phyloP scores from a whole-genome alignment of 2,888 invertebrate genomes.

The Eilema depressum region DNA sequence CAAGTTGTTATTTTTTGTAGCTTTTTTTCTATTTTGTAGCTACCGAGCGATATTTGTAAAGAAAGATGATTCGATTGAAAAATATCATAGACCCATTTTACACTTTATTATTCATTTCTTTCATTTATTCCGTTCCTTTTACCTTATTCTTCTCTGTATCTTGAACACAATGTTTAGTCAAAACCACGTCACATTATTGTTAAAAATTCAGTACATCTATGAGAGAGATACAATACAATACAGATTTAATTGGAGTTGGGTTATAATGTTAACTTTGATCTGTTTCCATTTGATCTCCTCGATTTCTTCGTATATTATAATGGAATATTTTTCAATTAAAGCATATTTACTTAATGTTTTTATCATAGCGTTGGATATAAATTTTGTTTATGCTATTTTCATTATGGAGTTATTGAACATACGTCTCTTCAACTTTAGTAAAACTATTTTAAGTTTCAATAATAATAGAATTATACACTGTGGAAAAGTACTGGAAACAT shows the following conservation, averaged over 20 bases:
- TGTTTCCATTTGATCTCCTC: not conserved
- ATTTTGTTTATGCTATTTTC: constrained; percentile 25
- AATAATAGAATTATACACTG: not conserved
- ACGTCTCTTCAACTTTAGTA: constrained; percentile 25
- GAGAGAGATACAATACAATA: not conserved
- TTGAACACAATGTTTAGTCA: not conserved
- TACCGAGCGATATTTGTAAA: not conserved
- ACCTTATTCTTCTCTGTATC: not conserved
- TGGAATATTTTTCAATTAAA: not conserved
- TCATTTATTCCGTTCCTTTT: not conserved
- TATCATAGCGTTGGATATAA: constrained; percentile 16
- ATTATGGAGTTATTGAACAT: constrained; percentile 28
- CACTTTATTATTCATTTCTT: not conserved
- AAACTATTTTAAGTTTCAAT: not conserved
- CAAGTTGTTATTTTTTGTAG: not conserved
- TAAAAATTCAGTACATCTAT: not conserved
- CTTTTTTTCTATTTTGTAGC: not conserved
- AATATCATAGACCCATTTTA: not conserved
- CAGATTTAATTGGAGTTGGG: not conserved
- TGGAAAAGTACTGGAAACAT: constrained; percentile 9
- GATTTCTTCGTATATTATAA: not conserved
- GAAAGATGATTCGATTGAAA: not conserved
- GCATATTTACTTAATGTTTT: not conserved
- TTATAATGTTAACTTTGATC: not conserved
- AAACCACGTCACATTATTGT: not conserved